Evolutionary conservation across 1,140 invertebrate genomes (phyloP).

Genomic region (Glomeris maerens): DNA sequence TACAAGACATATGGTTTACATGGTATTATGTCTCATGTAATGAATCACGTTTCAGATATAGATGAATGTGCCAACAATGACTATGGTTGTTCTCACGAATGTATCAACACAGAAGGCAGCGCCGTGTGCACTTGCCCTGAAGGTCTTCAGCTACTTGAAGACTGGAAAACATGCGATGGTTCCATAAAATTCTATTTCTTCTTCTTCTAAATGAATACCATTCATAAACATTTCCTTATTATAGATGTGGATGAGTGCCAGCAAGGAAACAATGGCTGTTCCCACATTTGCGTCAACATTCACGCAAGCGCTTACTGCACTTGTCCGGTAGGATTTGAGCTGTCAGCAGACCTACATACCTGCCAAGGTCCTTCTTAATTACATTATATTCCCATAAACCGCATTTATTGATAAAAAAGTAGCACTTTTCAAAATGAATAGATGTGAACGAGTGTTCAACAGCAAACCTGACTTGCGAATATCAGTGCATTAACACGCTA

Average conservation of each 20-base stretch:
- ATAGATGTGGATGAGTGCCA: slow-evolving; percentile 4
- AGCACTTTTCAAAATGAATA: slow-evolving; percentile 11
- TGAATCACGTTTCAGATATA: slow-evolving; percentile 27
- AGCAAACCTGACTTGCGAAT: slow-evolving; percentile 34
- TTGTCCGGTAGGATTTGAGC: slow-evolving; percentile 17
- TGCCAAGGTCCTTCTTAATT: not conserved
- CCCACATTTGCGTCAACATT: slow-evolving; percentile 19
- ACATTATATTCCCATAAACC: not conserved
- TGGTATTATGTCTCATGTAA: slow-evolving; percentile 9
- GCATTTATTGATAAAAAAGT: not conserved
- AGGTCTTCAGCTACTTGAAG: slow-evolving; percentile 32
- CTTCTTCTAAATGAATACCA: not conserved
- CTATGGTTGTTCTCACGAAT: slow-evolving; percentile 43
- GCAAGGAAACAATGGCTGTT: slow-evolving; percentile 17
- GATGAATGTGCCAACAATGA: slow-evolving; percentile 40
- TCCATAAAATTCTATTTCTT: not conserved
- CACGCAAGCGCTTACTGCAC: slow-evolving; percentile 15
- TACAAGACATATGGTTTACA: slow-evolving; percentile 13
- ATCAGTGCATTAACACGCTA: slow-evolving; percentile 42
- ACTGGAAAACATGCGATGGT: slow-evolving; percentile 37
- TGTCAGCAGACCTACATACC: not conserved
- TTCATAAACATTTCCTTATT: not conserved
- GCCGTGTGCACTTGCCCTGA: slow-evolving; percentile 48
- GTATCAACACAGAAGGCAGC: slow-evolving; percentile 35
- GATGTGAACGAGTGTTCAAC: slow-evolving; percentile 33